Percentiles rank a stretch among this genome's conserved stretches.
Conservation (phyloP, 2,888 invertebrate species). For the Anodontia alba region DNA sequence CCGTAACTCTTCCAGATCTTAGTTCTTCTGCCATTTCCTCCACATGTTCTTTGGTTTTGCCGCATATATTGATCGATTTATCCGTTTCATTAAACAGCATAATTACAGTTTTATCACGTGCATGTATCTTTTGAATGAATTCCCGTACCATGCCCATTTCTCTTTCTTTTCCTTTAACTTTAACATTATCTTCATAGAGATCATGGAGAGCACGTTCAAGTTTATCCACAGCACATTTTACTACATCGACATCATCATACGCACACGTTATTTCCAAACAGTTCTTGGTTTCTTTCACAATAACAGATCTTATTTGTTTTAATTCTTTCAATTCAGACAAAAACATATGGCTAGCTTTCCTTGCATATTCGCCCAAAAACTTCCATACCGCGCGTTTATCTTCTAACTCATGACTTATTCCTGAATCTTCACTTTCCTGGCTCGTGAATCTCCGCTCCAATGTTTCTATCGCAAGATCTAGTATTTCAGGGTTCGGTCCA, state of each 20-base stretch:
- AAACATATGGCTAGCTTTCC: conserved; percentile 50
- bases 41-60: conserved; percentile 40
- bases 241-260: conserved; percentile 40
- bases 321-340: conserved; percentile 37
- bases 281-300: conserved; percentile 35
- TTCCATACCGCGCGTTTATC: conserved; percentile 46
- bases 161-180: conserved; percentile 21
- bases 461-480: conserved; percentile 54
- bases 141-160: conserved; percentile 34
- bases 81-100: conserved; percentile 34
- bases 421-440: conserved; percentile 27
- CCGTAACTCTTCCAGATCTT: conserved; percentile 13
- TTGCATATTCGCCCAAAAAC: conserved; percentile 56
- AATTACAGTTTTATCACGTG: conserved; percentile 46
- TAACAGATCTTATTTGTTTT: conserved; percentile 30
- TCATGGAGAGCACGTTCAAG: conserved; percentile 43
- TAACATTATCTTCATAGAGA: conserved; percentile 44
- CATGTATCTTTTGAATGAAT: conserved; percentile 42
- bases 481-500: conserved; percentile 54
- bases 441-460: conserved; percentile 26
- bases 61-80: conserved; percentile 42
- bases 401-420: conserved; percentile 38
- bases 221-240: conserved; percentile 39
- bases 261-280: conserved; percentile 44
- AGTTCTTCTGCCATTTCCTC: conserved; percentile 41